These are phyloP conservation scores for Alectura lathami DNA, from an alignment of 2,113 vertebrate genomes.

Conservation along the genomic window DNA sequence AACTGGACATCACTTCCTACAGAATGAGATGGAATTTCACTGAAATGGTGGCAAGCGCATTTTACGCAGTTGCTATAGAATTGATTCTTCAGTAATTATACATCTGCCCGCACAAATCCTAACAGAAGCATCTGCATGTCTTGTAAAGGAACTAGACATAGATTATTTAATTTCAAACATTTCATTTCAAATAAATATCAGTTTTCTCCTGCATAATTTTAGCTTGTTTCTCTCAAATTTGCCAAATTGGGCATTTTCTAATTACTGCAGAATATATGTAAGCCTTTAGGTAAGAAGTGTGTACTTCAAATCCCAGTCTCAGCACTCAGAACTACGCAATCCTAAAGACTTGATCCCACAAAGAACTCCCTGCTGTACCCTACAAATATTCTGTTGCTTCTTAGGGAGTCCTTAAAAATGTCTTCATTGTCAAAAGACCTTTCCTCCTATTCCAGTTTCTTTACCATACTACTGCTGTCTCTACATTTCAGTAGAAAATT, in stretches of 20 bases:
- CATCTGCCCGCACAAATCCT: neutral
- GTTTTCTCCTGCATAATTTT: neutral
- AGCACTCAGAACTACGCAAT: neutral
- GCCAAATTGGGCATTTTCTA: neutral
- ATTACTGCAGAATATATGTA: neutral
- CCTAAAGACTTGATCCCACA: neutral
- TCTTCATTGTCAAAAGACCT: neutral
- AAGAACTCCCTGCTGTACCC: neutral
- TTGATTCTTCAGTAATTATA: neutral
- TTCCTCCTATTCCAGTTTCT: neutral
- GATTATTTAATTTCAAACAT: neutral
- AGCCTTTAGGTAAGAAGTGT: neutral
- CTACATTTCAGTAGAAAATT: neutral
- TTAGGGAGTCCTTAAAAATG: neutral
- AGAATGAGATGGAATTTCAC: slow-evolving; percentile 12
- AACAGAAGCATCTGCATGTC: neutral
- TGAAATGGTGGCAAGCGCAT: neutral
- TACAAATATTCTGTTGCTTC: neutral
- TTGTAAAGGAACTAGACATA: neutral
- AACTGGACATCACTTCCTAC: neutral
- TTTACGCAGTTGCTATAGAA: neutral
- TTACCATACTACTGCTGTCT: neutral
- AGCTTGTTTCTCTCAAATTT: neutral
- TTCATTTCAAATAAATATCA: too few species aligned
- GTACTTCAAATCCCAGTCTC: neutral